Conservation (phyloP, 2,888 invertebrate species). For the Clunio marinus region DNA sequence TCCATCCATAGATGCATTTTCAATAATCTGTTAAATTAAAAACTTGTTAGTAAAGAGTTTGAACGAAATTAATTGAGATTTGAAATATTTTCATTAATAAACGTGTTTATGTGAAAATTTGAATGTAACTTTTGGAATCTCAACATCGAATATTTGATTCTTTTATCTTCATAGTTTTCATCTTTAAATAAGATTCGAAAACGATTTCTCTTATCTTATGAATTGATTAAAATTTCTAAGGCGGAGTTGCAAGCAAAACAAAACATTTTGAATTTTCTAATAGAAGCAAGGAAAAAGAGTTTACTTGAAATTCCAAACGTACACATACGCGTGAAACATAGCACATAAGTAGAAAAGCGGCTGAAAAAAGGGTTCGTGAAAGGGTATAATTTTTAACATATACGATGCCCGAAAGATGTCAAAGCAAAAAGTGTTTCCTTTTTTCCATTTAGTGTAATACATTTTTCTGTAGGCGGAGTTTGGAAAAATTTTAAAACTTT, state of each 20-base stretch:
- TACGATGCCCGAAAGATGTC: background rate
- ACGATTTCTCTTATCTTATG: background rate
- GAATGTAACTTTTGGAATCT: no score
- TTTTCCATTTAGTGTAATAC: constrained; percentile 2
- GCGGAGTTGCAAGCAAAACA: constrained; percentile 20
- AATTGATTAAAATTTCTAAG: constrained; percentile 37
- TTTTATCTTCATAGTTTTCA: background rate
- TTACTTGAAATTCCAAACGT: background rate
- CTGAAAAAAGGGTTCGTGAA: background rate
- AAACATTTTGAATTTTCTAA: constrained; percentile 19
- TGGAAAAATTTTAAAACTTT: constrained; percentile 23
- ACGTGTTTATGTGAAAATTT: no score
- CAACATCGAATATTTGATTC: no score
- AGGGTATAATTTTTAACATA: constrained; percentile 3
- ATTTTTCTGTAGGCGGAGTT: constrained; percentile 39
- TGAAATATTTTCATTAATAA: no score
- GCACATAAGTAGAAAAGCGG: constrained; percentile 1
- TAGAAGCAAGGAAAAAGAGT: background rate
- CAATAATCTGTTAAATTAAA: no score
- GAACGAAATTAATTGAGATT: no score
- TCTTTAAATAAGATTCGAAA: background rate
- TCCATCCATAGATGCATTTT: no score
- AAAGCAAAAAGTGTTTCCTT: constrained; percentile 3
- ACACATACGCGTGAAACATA: background rate
- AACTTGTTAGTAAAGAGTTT: no score